Percentiles rank a stretch among this genome's conserved stretches.
phyloP scores from a whole-genome alignment of 2,797 vertebrate genomes.

The Takifugu rubripes region DNA sequence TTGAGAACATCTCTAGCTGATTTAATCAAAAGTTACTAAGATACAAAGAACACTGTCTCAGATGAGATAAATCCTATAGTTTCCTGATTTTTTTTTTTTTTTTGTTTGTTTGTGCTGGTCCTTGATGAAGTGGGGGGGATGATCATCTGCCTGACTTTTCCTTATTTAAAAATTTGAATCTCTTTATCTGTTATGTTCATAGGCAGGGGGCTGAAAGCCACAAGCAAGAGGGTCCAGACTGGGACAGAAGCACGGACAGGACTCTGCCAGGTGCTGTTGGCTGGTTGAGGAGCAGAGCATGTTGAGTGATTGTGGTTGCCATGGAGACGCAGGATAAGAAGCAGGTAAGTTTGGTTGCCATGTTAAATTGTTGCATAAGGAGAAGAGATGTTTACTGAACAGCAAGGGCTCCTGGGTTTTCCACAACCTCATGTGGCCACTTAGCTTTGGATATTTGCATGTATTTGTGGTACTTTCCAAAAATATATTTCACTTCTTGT shows the following conservation, averaged over 20 bases:
- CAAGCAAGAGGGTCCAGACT: neutral
- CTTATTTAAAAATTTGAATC: slow-evolving; percentile 12
- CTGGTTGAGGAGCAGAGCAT: slow-evolving; percentile 77
- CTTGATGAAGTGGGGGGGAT: slow-evolving; percentile 26
- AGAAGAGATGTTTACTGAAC: slow-evolving; percentile 32
- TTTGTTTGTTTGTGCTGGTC: slow-evolving; percentile 8
- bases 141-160: slow-evolving; percentile 29
- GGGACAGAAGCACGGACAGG: slow-evolving; percentile 24
- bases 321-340: slow-evolving; percentile 92
- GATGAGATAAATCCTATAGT: slow-evolving; percentile 2
- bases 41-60: too few species aligned
- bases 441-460: neutral
- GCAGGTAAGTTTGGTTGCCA: slow-evolving; percentile 75
- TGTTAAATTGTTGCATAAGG: slow-evolving; percentile 1
- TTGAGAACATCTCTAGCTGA: too few species aligned
- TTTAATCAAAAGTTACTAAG: too few species aligned
- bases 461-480: neutral
- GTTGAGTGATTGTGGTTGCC: slow-evolving; percentile 70
- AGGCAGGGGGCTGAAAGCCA: slow-evolving; percentile 8
- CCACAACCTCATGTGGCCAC: neutral
- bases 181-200: slow-evolving; percentile 12
- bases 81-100: neutral
- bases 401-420: slow-evolving; percentile 3
- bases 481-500: too few species aligned
- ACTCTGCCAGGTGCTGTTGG: slow-evolving; percentile 54